Evolutionary conservation across 2,113 vertebrate genomes (phyloP).

Genomic region (Lamprologus lemairii): DNA sequence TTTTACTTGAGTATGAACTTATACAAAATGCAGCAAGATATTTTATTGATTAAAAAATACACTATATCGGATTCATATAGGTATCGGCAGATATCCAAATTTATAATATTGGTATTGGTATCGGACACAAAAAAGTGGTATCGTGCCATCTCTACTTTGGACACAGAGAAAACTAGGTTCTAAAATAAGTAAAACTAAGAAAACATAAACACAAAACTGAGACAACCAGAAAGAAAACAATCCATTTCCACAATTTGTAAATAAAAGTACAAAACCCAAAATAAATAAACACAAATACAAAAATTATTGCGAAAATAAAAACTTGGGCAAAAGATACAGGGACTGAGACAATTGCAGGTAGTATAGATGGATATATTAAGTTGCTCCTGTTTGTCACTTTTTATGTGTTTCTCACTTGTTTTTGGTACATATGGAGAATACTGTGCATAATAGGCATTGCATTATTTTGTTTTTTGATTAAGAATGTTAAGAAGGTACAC

Average conservation of each 20-base stretch:
- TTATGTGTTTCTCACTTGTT: background rate
- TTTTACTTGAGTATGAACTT: background rate
- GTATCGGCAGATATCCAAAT: background rate
- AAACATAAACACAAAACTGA: background rate
- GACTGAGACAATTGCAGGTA: background rate
- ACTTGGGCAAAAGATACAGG: background rate
- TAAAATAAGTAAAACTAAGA: background rate
- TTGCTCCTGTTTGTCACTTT: background rate
- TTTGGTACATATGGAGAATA: background rate
- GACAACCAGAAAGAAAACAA: background rate
- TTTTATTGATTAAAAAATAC: background rate
- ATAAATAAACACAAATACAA: background rate
- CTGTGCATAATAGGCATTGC: background rate
- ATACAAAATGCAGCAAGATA: background rate
- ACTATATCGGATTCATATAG: background rate
- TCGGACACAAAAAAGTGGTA: background rate
- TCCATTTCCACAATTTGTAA: background rate
- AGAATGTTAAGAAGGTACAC: background rate
- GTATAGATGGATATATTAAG: background rate
- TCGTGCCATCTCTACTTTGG: background rate
- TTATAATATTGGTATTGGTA: background rate
- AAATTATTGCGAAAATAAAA: background rate
- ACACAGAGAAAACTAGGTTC: background rate
- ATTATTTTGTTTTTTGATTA: background rate
- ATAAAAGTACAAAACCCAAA: background rate